Conservation (phyloP, 1,140 invertebrate species). For the Scaptomyza hsui region DNA sequence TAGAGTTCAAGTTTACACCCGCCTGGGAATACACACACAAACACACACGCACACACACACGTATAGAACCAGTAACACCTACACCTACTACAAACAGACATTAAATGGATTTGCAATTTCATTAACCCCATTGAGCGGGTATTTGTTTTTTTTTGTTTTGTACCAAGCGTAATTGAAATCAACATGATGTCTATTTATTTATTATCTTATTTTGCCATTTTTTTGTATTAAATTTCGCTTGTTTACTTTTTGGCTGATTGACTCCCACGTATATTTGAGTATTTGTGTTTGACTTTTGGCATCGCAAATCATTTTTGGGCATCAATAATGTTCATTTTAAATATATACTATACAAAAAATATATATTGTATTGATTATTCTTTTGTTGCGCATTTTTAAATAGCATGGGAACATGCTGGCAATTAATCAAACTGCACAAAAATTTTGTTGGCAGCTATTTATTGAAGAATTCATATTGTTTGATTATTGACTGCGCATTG, state of each 20-base stretch:
- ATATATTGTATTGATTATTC: slow-evolving; percentile 57
- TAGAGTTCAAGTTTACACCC: slow-evolving; percentile 67
- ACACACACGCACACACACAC: slow-evolving; percentile 16
- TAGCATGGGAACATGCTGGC: slow-evolving; percentile 72
- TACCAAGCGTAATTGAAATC: slow-evolving; percentile 74
- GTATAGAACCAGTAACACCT: slow-evolving; percentile 45
- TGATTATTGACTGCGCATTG: slow-evolving; percentile 29
- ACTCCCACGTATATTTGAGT: slow-evolving; percentile 65
- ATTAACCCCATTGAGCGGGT: slow-evolving; percentile 66
- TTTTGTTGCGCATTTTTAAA: slow-evolving; percentile 72
- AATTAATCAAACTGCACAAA: slow-evolving; percentile 72
- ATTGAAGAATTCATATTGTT: slow-evolving; percentile 34
- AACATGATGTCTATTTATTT: slow-evolving; percentile 78
- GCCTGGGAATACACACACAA: slow-evolving; percentile 41
- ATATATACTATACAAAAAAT: slow-evolving; percentile 9
- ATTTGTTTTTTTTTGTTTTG: slow-evolving; percentile 44
- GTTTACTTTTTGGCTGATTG: slow-evolving; percentile 56
- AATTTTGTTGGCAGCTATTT: slow-evolving; percentile 40
- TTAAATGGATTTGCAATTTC: slow-evolving; percentile 60
- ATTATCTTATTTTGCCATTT: slow-evolving; percentile 38
- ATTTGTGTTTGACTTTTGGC: slow-evolving; percentile 59
- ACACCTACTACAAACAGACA: slow-evolving; percentile 33
- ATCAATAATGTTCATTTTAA: slow-evolving; percentile 44
- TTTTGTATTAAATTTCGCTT: slow-evolving; percentile 49
- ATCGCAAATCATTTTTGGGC: slow-evolving; percentile 65